Base-by-base conservation (phyloP, 2,888 invertebrate species). In the Conus canariensis region DNA sequence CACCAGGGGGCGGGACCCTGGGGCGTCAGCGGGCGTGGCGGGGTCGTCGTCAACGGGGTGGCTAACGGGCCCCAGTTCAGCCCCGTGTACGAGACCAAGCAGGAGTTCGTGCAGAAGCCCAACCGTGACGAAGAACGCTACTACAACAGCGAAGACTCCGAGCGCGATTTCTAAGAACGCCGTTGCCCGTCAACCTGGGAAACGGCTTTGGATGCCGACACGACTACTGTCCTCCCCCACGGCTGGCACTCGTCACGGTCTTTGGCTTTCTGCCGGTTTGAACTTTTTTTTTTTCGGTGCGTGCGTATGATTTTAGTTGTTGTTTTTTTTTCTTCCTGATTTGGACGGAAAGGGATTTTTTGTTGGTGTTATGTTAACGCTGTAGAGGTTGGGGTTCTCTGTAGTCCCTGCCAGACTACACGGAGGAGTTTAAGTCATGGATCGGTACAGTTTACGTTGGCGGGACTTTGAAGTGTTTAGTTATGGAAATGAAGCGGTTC, bases 1-100 rank as follows among this genome's bases (percentile, higher is more conserved):
- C 22, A 22, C 19, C 19, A 7, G 86, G 45, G 30, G 85, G 30
- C 90, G 60, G 10, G 45, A 45, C 64, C 64, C 64, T 45, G 45
- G 45, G 60, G 60, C 10, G 60, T 64, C 16, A 16, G 45, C 19
- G 22, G 85, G 25, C 16, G 87, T n/a, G 90, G 60, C 1, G 45
- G 67, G 92, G n/a, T 87, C 88, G 59, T 91, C 90, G n/a, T 90
- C 90, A 56, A 91, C 92, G 16, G 92, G 93, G 67, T 92, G 59
- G 93, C 67, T 91, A 92, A 25, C 91, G 92, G 74, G 88, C 92
- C 87, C 82, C 92, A 90, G 88, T 93, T 89, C 93, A 93, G 92
- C 83, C 95, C 95, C 3, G 92, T 94, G 58, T 95, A 94, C 91
- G 94, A 94, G 91, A 95, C 95, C 4, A 94, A 92, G 88, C 94